Percentiles rank a stretch among this genome's conserved stretches.
Evolutionary conservation across 2,113 vertebrate genomes (phyloP).

Genomic region (Rhea americana): DNA sequence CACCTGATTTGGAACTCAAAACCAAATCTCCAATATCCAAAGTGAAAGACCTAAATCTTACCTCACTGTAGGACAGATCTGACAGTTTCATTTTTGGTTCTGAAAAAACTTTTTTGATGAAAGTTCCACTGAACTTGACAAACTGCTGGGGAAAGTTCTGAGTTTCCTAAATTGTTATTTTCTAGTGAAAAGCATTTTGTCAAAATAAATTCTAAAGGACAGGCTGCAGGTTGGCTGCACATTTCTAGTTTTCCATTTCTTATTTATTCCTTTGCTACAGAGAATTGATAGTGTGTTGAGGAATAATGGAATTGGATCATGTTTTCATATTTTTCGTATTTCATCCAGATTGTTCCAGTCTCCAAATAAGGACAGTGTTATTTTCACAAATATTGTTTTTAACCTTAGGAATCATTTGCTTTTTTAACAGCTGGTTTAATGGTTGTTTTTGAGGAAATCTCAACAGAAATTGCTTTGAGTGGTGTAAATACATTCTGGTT

Average conservation of each 20-base stretch:
- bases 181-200: not conserved
- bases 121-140: not conserved
- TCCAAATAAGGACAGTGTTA: not conserved
- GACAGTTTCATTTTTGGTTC: not conserved
- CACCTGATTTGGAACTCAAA: not conserved
- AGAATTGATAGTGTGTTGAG: not conserved
- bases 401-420: not conserved
- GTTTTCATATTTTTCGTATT: constrained; percentile 7
- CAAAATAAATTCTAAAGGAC: not conserved
- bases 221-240: not conserved
- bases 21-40: not conserved
- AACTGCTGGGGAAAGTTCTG: not conserved
- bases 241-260: not conserved
- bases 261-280: not conserved
- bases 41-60: not conserved
- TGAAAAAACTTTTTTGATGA: accelerated
- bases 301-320: not conserved
- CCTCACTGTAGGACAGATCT: not conserved
- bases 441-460: constrained; percentile 34
- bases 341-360: not conserved
- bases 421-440: constrained; percentile 18
- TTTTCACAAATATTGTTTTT: constrained; percentile 27
- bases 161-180: not conserved
- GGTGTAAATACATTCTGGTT: constrained; percentile 4
- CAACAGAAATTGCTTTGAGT: not conserved